Conservation (phyloP, 2,888 invertebrate species). For the Hyalella azteca region DNA sequence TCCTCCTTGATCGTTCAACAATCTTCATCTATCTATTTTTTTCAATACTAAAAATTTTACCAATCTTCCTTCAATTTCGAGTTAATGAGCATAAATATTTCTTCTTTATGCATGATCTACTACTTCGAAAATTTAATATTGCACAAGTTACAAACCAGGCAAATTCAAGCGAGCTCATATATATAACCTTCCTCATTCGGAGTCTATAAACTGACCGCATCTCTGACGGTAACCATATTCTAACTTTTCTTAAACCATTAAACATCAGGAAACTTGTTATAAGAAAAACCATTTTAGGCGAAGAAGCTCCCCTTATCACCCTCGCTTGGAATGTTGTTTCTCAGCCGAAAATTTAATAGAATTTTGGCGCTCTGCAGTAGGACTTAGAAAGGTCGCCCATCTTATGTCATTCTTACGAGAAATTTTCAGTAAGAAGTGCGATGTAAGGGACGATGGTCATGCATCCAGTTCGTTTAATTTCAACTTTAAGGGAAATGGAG, state of each 20-base stretch:
- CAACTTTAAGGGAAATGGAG: not conserved
- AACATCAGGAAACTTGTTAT: constrained; percentile 34
- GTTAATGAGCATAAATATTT: too few relatives aligned
- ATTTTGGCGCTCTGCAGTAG: not conserved
- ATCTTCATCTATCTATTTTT: too few relatives aligned
- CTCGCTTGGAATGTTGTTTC: constrained; percentile 35
- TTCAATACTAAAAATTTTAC: too few relatives aligned
- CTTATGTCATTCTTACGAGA: not conserved
- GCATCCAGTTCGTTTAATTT: constrained; percentile 8
- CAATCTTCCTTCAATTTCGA: too few relatives aligned
- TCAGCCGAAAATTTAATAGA: constrained; percentile 20
- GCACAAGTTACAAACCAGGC: not conserved
- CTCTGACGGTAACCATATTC: constrained; percentile 25
- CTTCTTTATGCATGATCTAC: too few relatives aligned
- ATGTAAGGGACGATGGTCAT: not conserved
- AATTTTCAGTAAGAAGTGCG: not conserved
- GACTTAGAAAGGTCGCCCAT: not conserved
- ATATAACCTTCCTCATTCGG: not conserved
- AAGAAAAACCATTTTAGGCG: constrained; percentile 28
- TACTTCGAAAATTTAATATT: not conserved
- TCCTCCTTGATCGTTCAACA: too few relatives aligned
- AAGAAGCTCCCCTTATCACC: constrained; percentile 32
- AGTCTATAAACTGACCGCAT: constrained; percentile 12
- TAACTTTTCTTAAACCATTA: constrained; percentile 30
- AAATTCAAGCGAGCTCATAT: not conserved